A percentile compares a stretch with the other conserved stretches of the same genome.
These are phyloP conservation scores for Pangasianodon hypophthalmus DNA, from an alignment of 2,113 vertebrate genomes.

Conservation along the genomic window DNA sequence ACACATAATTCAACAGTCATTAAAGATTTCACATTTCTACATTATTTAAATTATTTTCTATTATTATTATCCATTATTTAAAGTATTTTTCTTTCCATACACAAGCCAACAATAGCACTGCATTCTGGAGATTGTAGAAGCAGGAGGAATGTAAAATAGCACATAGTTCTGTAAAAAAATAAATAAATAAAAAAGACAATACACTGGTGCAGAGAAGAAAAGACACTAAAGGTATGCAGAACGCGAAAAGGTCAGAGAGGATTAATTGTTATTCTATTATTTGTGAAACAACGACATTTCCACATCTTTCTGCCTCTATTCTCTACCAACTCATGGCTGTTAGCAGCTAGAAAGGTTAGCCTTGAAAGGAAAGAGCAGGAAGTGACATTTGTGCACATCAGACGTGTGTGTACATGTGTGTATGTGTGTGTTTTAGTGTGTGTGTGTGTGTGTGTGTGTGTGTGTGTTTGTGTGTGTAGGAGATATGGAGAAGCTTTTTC, in stretches of 20 bases:
- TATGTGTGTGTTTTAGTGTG: neutral
- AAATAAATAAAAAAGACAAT: neutral
- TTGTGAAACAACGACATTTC: slow-evolving; percentile 21
- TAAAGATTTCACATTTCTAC: too few species aligned
- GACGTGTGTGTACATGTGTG: neutral
- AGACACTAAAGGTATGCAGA: neutral
- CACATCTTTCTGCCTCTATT: neutral
- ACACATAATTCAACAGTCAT: too few species aligned
- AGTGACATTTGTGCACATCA: slow-evolving; percentile 59
- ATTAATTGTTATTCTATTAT: slow-evolving; percentile 16
- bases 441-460: neutral
- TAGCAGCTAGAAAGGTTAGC: slow-evolving; percentile 57
- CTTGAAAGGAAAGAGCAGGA: slow-evolving; percentile 49
- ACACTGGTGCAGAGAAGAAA: neutral
- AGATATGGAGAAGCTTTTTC: slow-evolving; percentile 10
- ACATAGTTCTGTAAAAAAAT: neutral
- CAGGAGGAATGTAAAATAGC: neutral
- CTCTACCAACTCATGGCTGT: neutral
- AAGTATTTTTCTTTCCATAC: neutral
- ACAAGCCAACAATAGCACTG: neutral
- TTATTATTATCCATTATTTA: too few species aligned
- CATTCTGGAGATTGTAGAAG: neutral
- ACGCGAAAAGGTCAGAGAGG: neutral
- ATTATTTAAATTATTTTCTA: too few species aligned
- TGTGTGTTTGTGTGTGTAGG: neutral